Evolutionary conservation across 2,113 vertebrate genomes (phyloP), one percentile per base, ranked within the genome.

Genomic region (Bostrychus sinensis): DNA sequence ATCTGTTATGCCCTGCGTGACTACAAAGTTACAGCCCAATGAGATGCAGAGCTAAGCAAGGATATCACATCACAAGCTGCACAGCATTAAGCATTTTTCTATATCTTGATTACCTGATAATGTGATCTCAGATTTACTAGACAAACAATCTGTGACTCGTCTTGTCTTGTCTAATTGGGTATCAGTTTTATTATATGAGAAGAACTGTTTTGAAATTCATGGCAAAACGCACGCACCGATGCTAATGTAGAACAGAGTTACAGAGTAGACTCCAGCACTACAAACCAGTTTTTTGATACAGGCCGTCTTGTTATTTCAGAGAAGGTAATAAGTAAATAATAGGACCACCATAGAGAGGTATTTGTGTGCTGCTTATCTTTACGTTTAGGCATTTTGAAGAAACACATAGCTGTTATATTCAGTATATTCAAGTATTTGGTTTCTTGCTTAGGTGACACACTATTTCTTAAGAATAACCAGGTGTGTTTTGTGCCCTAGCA

Each of bases 131-230:
- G 39, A 68, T 67, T 20, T 46, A 67, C 67, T 45, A 69, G 69
- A 42, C 58, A 41, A 67, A 69, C 45, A 66, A 26, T 38, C 36
- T 32, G 39, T 2, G 55, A 48, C 80, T 39, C 70, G 79, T 83
- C 80, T 81, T 54, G 71, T 88, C 85, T 82, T 80, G 85, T 71
- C 66, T 76, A 54, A 74, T 62, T 70, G 41, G 56, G 62, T 46
- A 62, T 66, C 60, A 32, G 54, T 36, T 10, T 62, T 55, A 66
- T 42, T 53, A 59, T 13, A 56, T 23, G 51, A 64, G 32, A 38
- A 38, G 41, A 32, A 46, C 66, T 62, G 43, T 0, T 0, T 54
- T 36, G 67, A 45, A 72, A 64, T 70, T 76, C 39, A 41, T 14
- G 50, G 30, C 37, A 56, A 50, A 56, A 59, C 26, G 22, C 20